Conservation (phyloP, 30 jellyfish, hydroid and myxozoan species). For the Turritopsis dohrnii region DNA sequence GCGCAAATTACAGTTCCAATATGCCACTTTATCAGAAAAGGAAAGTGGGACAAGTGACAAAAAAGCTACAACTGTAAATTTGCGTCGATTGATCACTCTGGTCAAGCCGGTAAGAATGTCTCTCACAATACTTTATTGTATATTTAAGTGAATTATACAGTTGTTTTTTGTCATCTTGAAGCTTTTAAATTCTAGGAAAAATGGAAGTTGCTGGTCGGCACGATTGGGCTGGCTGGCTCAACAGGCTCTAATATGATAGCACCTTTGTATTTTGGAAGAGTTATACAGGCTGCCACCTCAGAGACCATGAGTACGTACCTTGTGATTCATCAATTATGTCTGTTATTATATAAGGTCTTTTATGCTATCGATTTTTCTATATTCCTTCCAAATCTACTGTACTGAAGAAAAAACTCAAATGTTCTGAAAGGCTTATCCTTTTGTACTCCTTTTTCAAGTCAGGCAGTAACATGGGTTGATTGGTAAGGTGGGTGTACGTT, state of each 20-base stretch:
- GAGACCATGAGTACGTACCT: conserved; percentile 65
- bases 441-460: too few relatives aligned
- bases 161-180: neutral
- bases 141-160: neutral
- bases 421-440: too few relatives aligned
- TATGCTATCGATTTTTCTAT: too few relatives aligned
- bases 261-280: conserved; percentile 85
- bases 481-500: too few relatives aligned
- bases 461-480: too few relatives aligned
- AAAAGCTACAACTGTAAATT: conserved; percentile 44
- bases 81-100: conserved; percentile 52
- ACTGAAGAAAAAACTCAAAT: too few relatives aligned
- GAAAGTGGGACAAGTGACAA: conserved; percentile 8
- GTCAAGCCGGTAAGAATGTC: conserved; percentile 87
- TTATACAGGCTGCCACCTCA: conserved; percentile 70
- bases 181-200: conserved; percentile 40
- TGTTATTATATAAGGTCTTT: neutral
- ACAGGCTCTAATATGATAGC: conserved; percentile 80
- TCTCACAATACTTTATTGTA: too few relatives aligned
- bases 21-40: conserved; percentile 16
- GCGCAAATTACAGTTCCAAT: conserved; percentile 28
- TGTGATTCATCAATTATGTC: too few relatives aligned
- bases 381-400: too few relatives aligned
- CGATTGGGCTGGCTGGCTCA: conserved; percentile 67
- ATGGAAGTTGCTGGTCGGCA: conserved; percentile 49